These are phyloP conservation scores for Emys orbicularis DNA, from an alignment of 2,797 vertebrate species.

Conservation along the genomic window DNA sequence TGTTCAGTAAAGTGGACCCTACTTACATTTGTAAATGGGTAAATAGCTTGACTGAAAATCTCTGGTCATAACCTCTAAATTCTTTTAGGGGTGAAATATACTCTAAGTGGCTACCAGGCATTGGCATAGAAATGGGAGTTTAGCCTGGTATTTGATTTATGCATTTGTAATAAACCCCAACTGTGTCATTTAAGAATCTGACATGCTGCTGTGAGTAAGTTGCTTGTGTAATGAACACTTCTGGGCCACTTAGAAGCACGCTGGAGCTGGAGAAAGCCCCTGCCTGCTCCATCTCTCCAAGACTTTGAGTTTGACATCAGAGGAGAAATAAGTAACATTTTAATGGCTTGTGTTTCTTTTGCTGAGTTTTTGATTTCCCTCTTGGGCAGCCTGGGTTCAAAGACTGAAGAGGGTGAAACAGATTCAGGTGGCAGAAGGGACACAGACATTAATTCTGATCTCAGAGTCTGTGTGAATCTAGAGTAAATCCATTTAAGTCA, in stretches of 20 bases:
- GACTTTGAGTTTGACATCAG: not conserved
- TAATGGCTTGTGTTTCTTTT: not conserved
- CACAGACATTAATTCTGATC: not conserved
- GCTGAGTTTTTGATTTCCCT: not conserved
- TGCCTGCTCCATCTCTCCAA: not conserved
- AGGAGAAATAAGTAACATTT: not conserved
- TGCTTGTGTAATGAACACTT: not conserved
- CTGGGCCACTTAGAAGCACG: not conserved
- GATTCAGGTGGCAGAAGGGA: not conserved
- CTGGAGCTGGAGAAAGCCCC: not conserved
- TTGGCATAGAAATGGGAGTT: slow-evolving; percentile 16
- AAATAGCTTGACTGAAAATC: not conserved
- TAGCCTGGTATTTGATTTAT: slow-evolving; percentile 19
- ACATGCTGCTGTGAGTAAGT: not conserved
- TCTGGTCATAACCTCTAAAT: not conserved
- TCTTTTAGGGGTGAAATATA: not conserved
- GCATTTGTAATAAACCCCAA: not conserved
- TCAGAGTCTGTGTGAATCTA: not conserved
- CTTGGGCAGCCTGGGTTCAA: not conserved
- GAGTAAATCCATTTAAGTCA: not conserved
- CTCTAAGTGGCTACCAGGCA: slow-evolving; percentile 6
- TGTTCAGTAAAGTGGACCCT: not conserved
- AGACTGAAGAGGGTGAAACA: not conserved
- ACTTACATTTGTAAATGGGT: not conserved
- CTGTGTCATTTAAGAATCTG: not conserved